These are phyloP conservation scores for Scomber colias DNA, from an alignment of 2,113 vertebrate genomes.

Conservation along the genomic window DNA sequence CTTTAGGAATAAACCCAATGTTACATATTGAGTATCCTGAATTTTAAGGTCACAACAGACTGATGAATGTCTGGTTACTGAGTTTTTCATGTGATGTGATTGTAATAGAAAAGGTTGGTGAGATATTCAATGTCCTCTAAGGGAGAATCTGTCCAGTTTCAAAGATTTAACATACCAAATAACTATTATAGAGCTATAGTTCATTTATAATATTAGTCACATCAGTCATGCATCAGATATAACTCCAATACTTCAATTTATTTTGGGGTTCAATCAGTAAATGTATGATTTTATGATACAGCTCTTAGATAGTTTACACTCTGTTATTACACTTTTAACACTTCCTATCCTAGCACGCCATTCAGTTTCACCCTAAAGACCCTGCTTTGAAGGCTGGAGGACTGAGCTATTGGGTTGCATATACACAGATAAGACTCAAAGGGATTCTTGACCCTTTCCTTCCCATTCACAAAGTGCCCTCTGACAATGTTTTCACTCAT, in stretches of 20 bases:
- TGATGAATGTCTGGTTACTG: too few species aligned
- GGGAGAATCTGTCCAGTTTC: too few species aligned
- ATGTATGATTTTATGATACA: not conserved
- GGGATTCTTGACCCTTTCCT: slow-evolving; percentile 39
- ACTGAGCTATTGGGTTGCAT: slow-evolving; percentile 45
- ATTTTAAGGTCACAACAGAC: too few species aligned
- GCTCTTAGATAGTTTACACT: not conserved
- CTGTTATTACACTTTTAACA: slow-evolving; percentile 3
- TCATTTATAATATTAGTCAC: too few species aligned
- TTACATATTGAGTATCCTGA: too few species aligned
- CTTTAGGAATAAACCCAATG: too few species aligned
- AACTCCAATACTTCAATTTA: not conserved
- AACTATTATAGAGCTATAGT: too few species aligned
- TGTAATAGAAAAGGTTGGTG: too few species aligned
- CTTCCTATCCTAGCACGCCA: not conserved
- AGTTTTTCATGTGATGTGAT: too few species aligned
- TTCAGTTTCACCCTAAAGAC: slow-evolving; percentile 6
- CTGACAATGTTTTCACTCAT: slow-evolving; percentile 43
- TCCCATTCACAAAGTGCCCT: slow-evolving; percentile 29
- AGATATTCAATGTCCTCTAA: too few species aligned
- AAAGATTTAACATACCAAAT: too few species aligned
- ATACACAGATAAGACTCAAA: slow-evolving; percentile 32
- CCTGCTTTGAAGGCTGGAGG: not conserved
- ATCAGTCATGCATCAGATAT: too few species aligned
- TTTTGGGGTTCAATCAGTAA: not conserved